Conservation (phyloP, 2,797 vertebrate species). For the Myotis findleyi region DNA sequence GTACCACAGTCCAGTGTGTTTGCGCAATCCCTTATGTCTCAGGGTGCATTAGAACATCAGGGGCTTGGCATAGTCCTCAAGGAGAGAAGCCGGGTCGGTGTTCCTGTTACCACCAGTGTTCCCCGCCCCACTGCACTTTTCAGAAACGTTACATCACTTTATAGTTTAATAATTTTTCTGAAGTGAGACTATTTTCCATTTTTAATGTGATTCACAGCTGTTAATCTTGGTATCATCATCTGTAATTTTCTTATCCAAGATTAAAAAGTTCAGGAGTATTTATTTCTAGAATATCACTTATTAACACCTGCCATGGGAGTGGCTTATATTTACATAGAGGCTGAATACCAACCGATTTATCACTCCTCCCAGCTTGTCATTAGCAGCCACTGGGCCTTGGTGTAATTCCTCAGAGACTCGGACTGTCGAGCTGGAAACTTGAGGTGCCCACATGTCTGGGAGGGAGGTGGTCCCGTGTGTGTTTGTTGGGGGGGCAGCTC, state of each 20-base stretch:
- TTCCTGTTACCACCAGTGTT: accelerated
- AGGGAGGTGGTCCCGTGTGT: not conserved
- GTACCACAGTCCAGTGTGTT: not conserved
- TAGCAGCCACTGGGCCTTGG: not conserved
- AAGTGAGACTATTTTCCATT: not conserved
- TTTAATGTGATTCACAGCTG: not conserved
- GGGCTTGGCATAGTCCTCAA: not conserved
- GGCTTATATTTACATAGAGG: not conserved
- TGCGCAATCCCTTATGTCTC: not conserved
- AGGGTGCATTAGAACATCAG: not conserved
- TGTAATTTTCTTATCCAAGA: not conserved
- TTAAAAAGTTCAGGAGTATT: not conserved
- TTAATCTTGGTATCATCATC: not conserved
- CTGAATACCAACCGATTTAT: not conserved
- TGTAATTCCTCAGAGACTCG: not conserved
- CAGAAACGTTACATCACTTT: not conserved
- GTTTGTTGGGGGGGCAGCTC: not conserved
- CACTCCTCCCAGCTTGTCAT: not conserved
- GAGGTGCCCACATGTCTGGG: not conserved
- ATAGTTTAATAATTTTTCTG: not conserved
- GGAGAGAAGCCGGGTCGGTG: not conserved
- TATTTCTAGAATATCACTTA: not conserved
- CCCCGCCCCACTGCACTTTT: not conserved
- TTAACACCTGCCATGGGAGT: not conserved
- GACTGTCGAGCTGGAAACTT: not conserved